Base-by-base conservation (phyloP, 1,140 invertebrate genomes). In the Hylaeus anthracinus region DNA sequence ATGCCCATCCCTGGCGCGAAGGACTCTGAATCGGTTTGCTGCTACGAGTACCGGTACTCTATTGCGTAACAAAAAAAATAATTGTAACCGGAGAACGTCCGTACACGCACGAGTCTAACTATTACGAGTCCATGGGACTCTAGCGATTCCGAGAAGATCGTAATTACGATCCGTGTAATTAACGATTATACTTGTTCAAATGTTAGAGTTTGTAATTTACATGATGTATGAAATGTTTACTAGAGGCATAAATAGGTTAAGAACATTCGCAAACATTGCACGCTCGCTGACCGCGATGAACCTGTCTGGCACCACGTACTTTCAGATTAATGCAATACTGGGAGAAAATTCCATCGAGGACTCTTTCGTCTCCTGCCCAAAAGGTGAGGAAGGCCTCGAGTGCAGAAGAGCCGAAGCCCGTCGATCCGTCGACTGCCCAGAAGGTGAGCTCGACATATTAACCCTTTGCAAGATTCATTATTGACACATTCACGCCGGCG, bases 331-430 rank as follows among this genome's bases (percentile, higher is more conserved):
- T 66, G 86, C 85, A 14, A 92, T 94, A 64, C 90, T 94, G 9
- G 93, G 92, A 15, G 93, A 94, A 64, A 92, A 91, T 81, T 89
- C 88, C 10, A 88, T 92, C 43, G 88, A 90, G 58, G 90, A 90
- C 9, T 89, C 84, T 39, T 87, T 89, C 70, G 88, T 89, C 26
- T 88, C 87, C 65, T 94, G 93, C 78, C 92, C 93, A 3, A 89
- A 90, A 79, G 93, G 93, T n/a, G 92, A 93, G 1, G 92, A 93
- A 56, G 93, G 93, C 14, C 85, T 94, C 45, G 92, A 93, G 78
- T 94, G 93, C 74, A 86, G 93, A 81, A 90, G 92, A 82, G 90
- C 91, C 10, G 93, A 94, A 84, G 93, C 93, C 53, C 90, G 93
- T 15, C 90, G 92, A 79, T 93, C 92, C 55, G 92, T 92, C 45